These are phyloP conservation scores for Acleris literana DNA, from an alignment of 2,888 invertebrate genomes.

Conservation along the genomic window DNA sequence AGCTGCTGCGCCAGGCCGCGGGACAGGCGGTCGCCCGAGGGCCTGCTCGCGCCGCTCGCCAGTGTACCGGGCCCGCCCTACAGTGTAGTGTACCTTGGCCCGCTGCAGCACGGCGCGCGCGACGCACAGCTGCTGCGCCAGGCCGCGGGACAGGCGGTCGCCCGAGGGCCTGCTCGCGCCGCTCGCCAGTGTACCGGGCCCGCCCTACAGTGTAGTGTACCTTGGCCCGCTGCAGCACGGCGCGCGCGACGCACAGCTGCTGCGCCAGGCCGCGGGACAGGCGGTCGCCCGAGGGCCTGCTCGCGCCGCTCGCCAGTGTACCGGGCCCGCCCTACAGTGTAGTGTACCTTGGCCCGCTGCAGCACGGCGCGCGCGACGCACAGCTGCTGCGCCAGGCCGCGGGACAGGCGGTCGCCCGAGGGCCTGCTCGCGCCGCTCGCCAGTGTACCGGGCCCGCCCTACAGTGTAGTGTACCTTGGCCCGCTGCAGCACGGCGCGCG, in stretches of 20 bases:
- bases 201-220: constrained; percentile 72
- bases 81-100: constrained; percentile 87
- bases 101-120: constrained; percentile 93
- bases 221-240: constrained; percentile 93
- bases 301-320: constrained; percentile 82
- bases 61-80: too few species aligned
- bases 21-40: constrained; percentile 87
- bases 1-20: constrained; percentile 95
- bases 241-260: constrained; percentile 93
- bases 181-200: constrained; percentile 51
- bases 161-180: constrained; percentile 86
- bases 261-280: constrained; percentile 95
- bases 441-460: too few species aligned
- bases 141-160: constrained; percentile 91
- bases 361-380: too few species aligned
- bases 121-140: constrained; percentile 94
- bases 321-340: too few species aligned
- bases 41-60: constrained; percentile 85
- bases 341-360: too few species aligned
- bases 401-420: constrained; percentile 88
- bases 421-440: constrained; percentile 85
- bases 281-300: constrained; percentile 83
- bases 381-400: too few species aligned
- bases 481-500: too few species aligned
- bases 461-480: too few species aligned